Base-by-base conservation (phyloP, 1,140 invertebrate species). In the Bombus turneri region DNA sequence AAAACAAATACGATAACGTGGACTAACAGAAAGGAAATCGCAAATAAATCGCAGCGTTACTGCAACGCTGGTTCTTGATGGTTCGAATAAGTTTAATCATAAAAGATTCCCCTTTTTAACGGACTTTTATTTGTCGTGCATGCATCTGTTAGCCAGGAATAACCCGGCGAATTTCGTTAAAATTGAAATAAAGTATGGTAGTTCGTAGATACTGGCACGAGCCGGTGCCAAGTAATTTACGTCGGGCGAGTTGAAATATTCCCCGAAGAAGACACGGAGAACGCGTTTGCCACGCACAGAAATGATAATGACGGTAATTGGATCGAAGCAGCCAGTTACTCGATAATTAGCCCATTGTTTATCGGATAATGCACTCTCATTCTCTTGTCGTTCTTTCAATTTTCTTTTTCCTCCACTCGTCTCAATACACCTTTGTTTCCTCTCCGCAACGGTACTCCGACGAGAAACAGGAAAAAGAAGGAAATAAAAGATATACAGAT, bases 221-320 rank as follows among this genome's bases (percentile, higher is more conserved):
- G 2, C 31, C 6, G 41, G 59, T 79, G 62, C 77, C 77, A 66
- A 69, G 77, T 34, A 80, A 80, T 53, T 80, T 80, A 66, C 78
- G 64, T 71, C 43, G 66, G 37, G 28, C 43, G 22, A n/a, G 22
- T 80, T 37, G 79, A 57, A 72, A 81, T 71, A 80, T 80, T 81
- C 37, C 6, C 9, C 18, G 28, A 73, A 43, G 57, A 37, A 39
- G 41, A 47, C 28, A 3, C 31, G n/a, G 28, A 12, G 72, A 37
- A 37, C 41, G 53, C 76, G 59, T 76, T 62, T 53, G 59, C 59
- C 59, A 47, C 41, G 41, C 72, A 47, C 28, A n/a, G 43, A 34
- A 76, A 76, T 53, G 81, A 47, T 68, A 83, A 83, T 68, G 73
- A 77, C 81, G 28, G 59, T 68, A 83, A 83, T 83, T 53, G 81